These are phyloP conservation scores for Temnothorax ravouxi DNA, from an alignment of 2,888 invertebrate genomes.

Conservation along the genomic window DNA sequence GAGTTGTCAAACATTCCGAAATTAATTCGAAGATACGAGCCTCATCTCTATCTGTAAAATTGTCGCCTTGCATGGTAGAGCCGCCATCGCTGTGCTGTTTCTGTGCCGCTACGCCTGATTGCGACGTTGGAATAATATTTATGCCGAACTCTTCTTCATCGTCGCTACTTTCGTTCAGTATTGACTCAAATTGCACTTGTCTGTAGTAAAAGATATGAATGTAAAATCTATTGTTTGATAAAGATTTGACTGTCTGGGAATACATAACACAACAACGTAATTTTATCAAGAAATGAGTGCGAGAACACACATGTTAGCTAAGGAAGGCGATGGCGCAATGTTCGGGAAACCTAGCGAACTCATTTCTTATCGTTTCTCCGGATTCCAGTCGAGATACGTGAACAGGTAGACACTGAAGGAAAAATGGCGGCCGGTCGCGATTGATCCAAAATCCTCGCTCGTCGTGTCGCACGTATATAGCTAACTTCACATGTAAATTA, in stretches of 20 bases:
- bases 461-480: background rate
- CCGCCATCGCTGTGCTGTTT: background rate
- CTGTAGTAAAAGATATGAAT: background rate
- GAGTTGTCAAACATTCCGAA: background rate
- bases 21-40: slow-evolving; percentile 47
- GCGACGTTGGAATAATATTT: slow-evolving; percentile 5
- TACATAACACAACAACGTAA: background rate
- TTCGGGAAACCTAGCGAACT: background rate
- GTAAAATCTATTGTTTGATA: background rate
- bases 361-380: slow-evolving; percentile 22
- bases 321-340: background rate
- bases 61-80: background rate
- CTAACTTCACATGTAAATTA: background rate
- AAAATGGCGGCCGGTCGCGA: background rate
- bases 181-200: slow-evolving; percentile 69
- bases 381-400: background rate
- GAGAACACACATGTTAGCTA: slow-evolving; percentile 14
- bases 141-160: slow-evolving; percentile 54
- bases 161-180: slow-evolving; percentile 73
- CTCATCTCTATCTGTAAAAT: slow-evolving; percentile 59
- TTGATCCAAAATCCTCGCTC: background rate
- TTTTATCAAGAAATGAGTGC: background rate
- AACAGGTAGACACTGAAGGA: background rate
- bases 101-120: background rate
- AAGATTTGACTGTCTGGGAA: background rate